A percentile compares a stretch with the other conserved stretches of the same genome.
Conservation (phyloP, 2,888 invertebrate species). For the Cheilosia soror region DNA sequence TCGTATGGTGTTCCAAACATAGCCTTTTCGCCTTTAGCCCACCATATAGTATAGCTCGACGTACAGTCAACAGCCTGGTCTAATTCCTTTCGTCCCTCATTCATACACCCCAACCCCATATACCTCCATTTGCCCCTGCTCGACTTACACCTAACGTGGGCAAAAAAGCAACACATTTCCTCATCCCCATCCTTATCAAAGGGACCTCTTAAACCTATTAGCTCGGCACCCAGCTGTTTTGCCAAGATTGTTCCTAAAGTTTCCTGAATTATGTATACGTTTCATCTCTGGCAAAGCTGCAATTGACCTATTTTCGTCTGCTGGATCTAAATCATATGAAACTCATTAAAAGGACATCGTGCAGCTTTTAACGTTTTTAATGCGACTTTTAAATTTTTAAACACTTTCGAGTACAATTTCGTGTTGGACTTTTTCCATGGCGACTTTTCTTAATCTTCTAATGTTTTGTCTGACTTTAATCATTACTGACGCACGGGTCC, state of each 20-base stretch:
- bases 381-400: conserved; percentile 19
- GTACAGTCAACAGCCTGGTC: no score
- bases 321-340: conserved; percentile 10
- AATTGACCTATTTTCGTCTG: conserved; percentile 8
- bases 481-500: conserved; percentile 27
- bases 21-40: no score
- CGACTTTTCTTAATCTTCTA: conserved; percentile 37
- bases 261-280: background rate
- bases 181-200: background rate
- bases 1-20: no score
- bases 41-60: no score
- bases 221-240: conserved; percentile 1
- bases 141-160: no score
- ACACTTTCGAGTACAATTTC: conserved; percentile 10
- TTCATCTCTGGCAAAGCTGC: conserved; percentile 11
- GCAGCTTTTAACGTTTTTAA: conserved; percentile 20
- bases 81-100: no score
- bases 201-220: background rate
- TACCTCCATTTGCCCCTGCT: no score
- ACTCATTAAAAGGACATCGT: conserved; percentile 15
- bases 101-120: no score
- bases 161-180: background rate
- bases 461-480: conserved; percentile 31
- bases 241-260: background rate
- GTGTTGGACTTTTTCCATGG: background rate